phyloP scores from a whole-genome alignment of 1,140 invertebrate genomes.

The Zaprionus inermis region DNA sequence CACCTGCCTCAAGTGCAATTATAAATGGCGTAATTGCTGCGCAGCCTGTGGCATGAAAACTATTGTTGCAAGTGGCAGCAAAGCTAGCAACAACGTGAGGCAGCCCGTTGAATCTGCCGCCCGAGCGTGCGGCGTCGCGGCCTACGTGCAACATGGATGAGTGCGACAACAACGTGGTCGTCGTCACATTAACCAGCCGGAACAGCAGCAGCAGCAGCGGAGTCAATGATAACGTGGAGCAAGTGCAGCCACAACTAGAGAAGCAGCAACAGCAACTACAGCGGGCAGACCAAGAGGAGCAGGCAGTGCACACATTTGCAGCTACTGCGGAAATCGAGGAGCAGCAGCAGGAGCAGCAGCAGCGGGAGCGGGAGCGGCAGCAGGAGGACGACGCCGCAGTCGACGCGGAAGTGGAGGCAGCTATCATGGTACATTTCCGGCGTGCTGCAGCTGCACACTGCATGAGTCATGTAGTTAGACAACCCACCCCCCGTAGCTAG shows the following conservation, averaged over 20 bases:
- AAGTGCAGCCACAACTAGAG: conserved; percentile 16
- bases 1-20: conserved; percentile 69
- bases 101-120: conserved; percentile 36
- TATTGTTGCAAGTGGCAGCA: conserved; percentile 31
- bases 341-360: not conserved
- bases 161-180: conserved; percentile 84
- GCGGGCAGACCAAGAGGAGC: not conserved
- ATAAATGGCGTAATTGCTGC: conserved; percentile 78
- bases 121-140: conserved; percentile 66
- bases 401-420: conserved; percentile 77
- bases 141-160: conserved; percentile 83
- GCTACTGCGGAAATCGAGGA: too few relatives aligned
- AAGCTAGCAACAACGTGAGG: conserved; percentile 44
- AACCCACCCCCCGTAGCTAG: not conserved
- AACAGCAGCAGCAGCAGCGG: conserved; percentile 20
- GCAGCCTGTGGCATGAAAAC: conserved; percentile 67
- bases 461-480: conserved; percentile 26
- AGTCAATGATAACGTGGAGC: not conserved
- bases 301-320: too few relatives aligned
- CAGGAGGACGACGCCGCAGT: conserved; percentile 59
- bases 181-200: conserved; percentile 52
- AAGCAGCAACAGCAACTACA: not conserved
- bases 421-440: conserved; percentile 73
- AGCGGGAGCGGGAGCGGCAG: not conserved
- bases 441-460: conserved; percentile 6